Evolutionary conservation across 2,797 vertebrate genomes (phyloP).

Genomic region (Steatocranus sp.): DNA sequence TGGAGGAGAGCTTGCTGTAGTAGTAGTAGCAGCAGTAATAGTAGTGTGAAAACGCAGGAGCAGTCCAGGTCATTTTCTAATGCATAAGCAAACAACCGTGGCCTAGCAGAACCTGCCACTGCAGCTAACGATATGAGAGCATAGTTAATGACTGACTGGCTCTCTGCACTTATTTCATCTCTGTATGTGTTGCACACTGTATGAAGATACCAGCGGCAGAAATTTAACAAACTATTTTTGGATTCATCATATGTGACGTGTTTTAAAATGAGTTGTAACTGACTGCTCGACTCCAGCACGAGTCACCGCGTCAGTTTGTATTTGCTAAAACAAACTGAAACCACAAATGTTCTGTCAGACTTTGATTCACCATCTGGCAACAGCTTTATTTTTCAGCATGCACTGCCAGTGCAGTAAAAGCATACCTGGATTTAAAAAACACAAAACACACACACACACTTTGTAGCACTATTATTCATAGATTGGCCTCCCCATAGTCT

Average conservation of each 20-base stretch:
- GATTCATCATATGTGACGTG: neutral
- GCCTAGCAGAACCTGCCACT: constrained; percentile 30
- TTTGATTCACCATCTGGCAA: neutral
- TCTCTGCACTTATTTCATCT: neutral
- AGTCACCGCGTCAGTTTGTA: neutral
- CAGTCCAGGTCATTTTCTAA: constrained; percentile 50
- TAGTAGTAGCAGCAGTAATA: neutral
- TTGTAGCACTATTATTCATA: neutral
- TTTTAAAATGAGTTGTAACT: neutral
- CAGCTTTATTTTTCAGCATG: neutral
- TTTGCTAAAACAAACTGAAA: neutral
- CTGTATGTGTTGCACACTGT: neutral
- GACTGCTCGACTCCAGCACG: neutral
- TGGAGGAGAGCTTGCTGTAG: neutral
- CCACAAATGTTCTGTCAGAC: neutral
- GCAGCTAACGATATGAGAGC: constrained; percentile 32
- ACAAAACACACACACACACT: neutral
- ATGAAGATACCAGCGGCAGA: neutral
- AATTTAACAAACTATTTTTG: neutral
- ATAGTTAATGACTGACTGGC: constrained; percentile 62
- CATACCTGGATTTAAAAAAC: neutral
- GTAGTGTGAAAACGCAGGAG: neutral
- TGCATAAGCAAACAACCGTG: constrained; percentile 59
- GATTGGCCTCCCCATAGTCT: neutral
- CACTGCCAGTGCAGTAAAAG: neutral